Evolutionary conservation across 2,888 invertebrate species (phyloP).

Genomic region (Reticulitermes lucifugus): DNA sequence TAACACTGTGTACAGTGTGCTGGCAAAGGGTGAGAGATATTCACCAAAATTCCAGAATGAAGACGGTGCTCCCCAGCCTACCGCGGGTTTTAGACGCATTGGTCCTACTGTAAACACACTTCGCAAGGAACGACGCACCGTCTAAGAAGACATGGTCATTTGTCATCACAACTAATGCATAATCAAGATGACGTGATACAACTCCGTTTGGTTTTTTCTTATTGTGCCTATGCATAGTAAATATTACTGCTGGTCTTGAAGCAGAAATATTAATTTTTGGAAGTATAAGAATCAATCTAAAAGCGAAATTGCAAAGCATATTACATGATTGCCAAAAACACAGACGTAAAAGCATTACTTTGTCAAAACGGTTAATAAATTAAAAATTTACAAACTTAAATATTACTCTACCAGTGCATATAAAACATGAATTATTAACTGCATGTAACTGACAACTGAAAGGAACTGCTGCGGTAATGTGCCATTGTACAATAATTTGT

Average conservation of each 20-base stretch:
- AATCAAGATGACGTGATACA: not conserved
- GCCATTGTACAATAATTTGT: conserved; percentile 25
- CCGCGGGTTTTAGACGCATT: too few relatives aligned
- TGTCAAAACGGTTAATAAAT: not conserved
- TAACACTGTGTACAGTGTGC: too few relatives aligned
- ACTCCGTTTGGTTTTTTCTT: not conserved
- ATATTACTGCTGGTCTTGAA: not conserved
- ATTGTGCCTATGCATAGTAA: conserved; percentile 24
- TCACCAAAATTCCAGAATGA: too few relatives aligned
- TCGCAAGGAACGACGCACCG: not conserved
- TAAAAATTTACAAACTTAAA: not conserved
- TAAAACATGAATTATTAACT: not conserved
- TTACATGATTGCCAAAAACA: not conserved
- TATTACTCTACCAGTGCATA: not conserved
- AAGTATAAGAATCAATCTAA: too few relatives aligned
- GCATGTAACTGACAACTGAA: not conserved
- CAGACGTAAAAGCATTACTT: not conserved
- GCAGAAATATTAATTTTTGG: too few relatives aligned
- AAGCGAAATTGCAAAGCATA: not conserved
- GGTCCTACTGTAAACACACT: not conserved
- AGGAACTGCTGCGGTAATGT: not conserved
- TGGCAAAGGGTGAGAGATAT: too few relatives aligned
- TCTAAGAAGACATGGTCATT: conserved; percentile 1
- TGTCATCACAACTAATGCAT: not conserved
- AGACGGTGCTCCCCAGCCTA: too few relatives aligned